phyloP scores from a whole-genome alignment of 2,797 vertebrate species.

The Lycodopsis pacificus region DNA sequence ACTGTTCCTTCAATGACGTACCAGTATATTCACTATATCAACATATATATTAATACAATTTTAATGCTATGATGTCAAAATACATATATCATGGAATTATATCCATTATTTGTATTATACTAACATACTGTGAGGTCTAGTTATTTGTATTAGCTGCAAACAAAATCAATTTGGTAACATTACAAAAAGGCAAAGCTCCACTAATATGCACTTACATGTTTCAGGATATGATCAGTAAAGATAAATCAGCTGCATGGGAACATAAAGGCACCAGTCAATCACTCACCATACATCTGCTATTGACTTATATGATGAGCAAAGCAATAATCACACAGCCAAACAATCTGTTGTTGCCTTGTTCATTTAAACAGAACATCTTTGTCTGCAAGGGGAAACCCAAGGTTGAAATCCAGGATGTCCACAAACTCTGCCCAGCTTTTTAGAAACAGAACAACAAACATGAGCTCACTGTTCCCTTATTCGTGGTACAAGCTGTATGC shows the following conservation, averaged over 20 bases:
- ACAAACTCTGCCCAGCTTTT: background rate
- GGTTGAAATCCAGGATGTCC: background rate
- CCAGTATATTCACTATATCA: background rate
- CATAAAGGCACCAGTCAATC: background rate
- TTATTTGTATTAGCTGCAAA: background rate
- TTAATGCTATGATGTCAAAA: background rate
- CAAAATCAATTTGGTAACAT: background rate
- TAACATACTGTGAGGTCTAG: background rate
- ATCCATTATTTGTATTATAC: background rate
- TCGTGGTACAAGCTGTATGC: background rate
- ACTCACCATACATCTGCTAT: slow-evolving; percentile 1
- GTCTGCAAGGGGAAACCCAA: background rate
- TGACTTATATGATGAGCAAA: slow-evolving; percentile 1
- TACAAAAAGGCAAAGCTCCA: background rate
- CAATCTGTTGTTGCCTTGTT: background rate
- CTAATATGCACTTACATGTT: background rate
- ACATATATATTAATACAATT: background rate
- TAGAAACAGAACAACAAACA: background rate
- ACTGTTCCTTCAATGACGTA: background rate
- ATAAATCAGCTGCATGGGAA: slow-evolving; percentile 1
- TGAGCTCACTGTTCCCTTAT: background rate
- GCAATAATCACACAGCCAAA: background rate
- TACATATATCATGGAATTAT: background rate
- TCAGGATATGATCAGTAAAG: background rate
- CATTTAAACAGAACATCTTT: background rate